Conservation (phyloP, 1,140 invertebrate genomes). For the Danaus plexippus region DNA sequence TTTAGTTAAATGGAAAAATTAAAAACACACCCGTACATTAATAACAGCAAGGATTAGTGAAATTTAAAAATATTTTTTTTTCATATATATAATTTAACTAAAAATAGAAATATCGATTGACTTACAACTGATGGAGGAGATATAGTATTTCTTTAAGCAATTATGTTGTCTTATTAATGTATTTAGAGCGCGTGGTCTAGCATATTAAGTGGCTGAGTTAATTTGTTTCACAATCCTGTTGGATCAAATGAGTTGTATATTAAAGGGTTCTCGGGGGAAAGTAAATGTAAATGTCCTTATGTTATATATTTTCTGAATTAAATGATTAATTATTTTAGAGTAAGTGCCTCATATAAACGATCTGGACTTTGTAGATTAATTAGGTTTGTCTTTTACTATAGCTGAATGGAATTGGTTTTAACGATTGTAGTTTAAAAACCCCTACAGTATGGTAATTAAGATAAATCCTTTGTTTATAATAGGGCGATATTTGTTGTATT, state of each 20-base stretch:
- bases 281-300: conserved; percentile 22
- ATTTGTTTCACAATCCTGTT: conserved; percentile 38
- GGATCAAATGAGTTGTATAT: conserved; percentile 50
- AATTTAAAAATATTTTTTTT: too few species aligned
- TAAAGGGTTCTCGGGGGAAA: conserved; percentile 47
- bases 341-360: conserved; percentile 2
- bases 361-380: conserved; percentile 19
- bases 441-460: conserved; percentile 4
- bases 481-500: too few species aligned
- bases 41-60: too few species aligned
- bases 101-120: too few species aligned
- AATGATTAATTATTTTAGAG: conserved; percentile 41
- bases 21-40: too few species aligned
- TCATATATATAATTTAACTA: too few species aligned
- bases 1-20: too few species aligned
- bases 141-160: too few species aligned
- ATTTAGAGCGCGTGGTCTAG: conserved; percentile 42
- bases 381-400: conserved; percentile 13
- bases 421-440: not conserved
- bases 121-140: too few species aligned
- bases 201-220: conserved; percentile 51
- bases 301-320: conserved; percentile 47
- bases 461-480: too few species aligned
- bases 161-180: too few species aligned
- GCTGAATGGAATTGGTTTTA: not conserved